phyloP scores from a whole-genome alignment of 2,797 vertebrate species.

The Gouania willdenowi region DNA sequence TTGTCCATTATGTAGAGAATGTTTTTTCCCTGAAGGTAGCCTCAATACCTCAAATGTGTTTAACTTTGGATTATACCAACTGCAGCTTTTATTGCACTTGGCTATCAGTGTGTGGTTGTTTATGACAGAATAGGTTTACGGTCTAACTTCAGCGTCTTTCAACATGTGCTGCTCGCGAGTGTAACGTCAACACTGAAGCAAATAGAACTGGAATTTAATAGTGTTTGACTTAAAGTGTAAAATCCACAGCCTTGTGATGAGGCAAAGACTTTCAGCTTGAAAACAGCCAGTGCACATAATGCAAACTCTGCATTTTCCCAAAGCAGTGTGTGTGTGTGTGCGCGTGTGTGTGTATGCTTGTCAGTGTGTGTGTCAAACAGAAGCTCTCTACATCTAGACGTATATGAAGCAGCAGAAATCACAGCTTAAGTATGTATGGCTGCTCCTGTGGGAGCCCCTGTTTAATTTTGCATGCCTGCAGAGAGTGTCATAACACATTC shows the following conservation, averaged over 20 bases:
- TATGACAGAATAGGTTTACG: too few species aligned
- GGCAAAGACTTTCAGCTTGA: slow-evolving; percentile 1
- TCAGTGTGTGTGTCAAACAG: slow-evolving; percentile 3
- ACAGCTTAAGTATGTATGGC: slow-evolving; percentile 61
- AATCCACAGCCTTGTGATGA: neutral
- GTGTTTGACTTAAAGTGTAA: too few species aligned
- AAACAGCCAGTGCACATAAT: slow-evolving; percentile 24
- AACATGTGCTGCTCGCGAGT: too few species aligned
- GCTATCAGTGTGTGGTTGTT: neutral
- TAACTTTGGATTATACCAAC: slow-evolving; percentile 1
- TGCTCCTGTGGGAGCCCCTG: slow-evolving; percentile 56
- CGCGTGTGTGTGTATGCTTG: neutral
- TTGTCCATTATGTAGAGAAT: too few species aligned
- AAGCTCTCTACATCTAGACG: slow-evolving; percentile 8
- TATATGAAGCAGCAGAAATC: slow-evolving; percentile 50
- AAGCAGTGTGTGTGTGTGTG: neutral
- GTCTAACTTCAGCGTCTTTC: too few species aligned
- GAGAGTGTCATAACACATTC: slow-evolving; percentile 69
- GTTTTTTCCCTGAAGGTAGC: neutral
- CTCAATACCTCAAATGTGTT: slow-evolving; percentile 2
- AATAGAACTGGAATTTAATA: too few species aligned
- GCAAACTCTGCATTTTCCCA: slow-evolving; percentile 11
- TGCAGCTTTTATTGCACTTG: neutral
- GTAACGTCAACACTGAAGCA: too few species aligned
- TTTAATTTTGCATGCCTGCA: slow-evolving; percentile 72